Percentiles rank a stretch among this genome's conserved stretches.
These are phyloP conservation scores for Unio pictorum DNA, from an alignment of 2,888 invertebrate genomes.

Conservation along the genomic window DNA sequence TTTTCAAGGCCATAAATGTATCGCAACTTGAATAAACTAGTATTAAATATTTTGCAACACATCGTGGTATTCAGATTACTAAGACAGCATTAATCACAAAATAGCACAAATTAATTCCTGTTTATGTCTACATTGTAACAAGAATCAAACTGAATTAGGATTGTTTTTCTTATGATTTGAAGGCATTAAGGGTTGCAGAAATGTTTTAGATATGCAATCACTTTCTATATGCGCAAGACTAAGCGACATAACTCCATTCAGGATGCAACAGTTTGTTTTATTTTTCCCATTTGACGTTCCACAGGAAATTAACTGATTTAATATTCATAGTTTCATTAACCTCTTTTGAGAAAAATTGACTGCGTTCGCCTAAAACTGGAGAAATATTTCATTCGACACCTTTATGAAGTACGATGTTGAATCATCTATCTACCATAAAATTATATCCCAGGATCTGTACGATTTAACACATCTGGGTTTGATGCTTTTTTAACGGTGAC, in stretches of 20 bases:
- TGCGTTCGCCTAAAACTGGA: conserved; percentile 20
- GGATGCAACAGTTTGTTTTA: conserved; percentile 16
- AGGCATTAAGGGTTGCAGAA: conserved; percentile 15
- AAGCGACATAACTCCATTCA: conserved; percentile 21
- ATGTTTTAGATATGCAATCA: conserved; percentile 18
- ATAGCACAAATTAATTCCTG: no score
- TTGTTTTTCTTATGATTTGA: background rate
- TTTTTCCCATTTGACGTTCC: conserved; percentile 22
- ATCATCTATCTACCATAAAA: conserved; percentile 40
- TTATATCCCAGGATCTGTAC: conserved; percentile 24
- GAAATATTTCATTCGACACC: conserved; percentile 30
- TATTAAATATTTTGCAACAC: no score
- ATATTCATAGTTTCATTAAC: conserved; percentile 22
- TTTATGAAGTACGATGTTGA: conserved; percentile 18
- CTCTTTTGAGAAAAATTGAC: conserved; percentile 10
- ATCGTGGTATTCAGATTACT: no score
- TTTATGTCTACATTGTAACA: background rate
- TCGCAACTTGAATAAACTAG: no score
- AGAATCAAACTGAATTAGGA: background rate
- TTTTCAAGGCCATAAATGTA: no score
- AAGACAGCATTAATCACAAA: no score
- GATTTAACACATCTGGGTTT: conserved; percentile 22
- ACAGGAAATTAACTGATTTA: conserved; percentile 32
- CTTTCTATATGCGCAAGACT: conserved; percentile 16
- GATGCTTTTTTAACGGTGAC: conserved; percentile 30